Percentiles rank a stretch among this genome's conserved stretches.
Conservation (phyloP, 2,888 invertebrate species). For the Lepidonotus clava region DNA sequence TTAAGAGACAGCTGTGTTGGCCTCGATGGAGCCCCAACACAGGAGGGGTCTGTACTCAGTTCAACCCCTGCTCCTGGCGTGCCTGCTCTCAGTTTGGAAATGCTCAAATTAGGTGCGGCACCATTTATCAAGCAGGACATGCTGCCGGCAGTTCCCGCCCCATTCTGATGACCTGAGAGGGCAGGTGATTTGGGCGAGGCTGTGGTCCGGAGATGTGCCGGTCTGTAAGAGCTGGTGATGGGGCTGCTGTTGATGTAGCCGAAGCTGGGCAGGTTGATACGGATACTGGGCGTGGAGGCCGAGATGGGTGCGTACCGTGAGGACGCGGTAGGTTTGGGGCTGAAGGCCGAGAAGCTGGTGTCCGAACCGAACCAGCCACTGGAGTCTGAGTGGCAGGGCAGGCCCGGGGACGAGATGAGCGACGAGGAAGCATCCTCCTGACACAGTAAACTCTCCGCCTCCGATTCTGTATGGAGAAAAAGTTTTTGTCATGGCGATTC, state of each 20-base stretch:
- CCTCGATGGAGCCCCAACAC: not conserved
- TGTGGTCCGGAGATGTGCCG: too few relatives aligned
- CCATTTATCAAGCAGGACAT: too few relatives aligned
- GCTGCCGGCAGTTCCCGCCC: too few relatives aligned
- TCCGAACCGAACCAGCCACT: constrained; percentile 28
- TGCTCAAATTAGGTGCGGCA: not conserved
- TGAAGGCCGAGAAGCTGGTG: constrained; percentile 33
- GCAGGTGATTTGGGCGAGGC: too few relatives aligned
- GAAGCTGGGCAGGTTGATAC: constrained; percentile 38
- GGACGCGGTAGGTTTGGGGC: not conserved
- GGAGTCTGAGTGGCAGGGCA: not conserved
- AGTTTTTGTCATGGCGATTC: too few relatives aligned
- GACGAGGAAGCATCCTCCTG: not conserved
- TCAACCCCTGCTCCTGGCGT: not conserved
- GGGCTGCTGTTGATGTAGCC: constrained; percentile 20
- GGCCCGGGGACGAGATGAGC: not conserved
- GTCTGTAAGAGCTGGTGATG: not conserved
- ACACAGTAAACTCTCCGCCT: not conserved
- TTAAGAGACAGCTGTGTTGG: not conserved
- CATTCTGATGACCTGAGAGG: too few relatives aligned
- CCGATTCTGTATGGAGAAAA: not conserved
- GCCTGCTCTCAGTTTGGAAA: not conserved
- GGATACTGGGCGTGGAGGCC: constrained; percentile 14
- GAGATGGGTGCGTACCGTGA: not conserved
- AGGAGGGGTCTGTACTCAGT: not conserved